Evolutionary conservation across 2,888 invertebrate genomes (phyloP), one percentile per base, ranked within the genome.

Genomic region (Exocentrus adspersus): DNA sequence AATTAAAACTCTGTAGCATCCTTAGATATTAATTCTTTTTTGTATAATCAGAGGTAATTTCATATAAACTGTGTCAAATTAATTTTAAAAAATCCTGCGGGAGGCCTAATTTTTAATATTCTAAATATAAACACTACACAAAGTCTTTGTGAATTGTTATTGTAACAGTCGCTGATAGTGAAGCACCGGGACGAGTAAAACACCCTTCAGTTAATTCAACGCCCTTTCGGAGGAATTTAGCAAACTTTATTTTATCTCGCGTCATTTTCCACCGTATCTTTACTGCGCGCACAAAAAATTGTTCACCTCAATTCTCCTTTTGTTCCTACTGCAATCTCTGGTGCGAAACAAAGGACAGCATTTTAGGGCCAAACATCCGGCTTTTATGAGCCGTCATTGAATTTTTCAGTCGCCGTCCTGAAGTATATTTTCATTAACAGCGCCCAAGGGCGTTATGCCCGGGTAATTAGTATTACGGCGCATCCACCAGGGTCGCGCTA

Each of bases 381-480:
- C 69, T 65, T 68, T 72, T 72, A 73, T 69, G 67, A 71, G 70
- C 68, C 72, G 66, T 71, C 72, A 70, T 73, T 70, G 70, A 69
- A 74, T 74, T 75, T 73, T 77, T 67, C 64, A 52, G 68, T 59
- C 68, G 69, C 67, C 70, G 61, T 68, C 64, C 71, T 71, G 72
- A 74, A 78, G 79, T 78, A 78, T 78, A 79, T 78, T 79, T 78
- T 78, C 79, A 78, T 79, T 79, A 78, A 78, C 77, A 76, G 71
- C 77, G 68, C 77, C 77, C 77, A 66, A 66, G 78, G 75, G 79
- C 74, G 75, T 79, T 78, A 79, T 77, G 74, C 71, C 72, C 67
- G 71, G 71, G 76, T 79, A 79, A 79, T 79, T 79, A 79, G 78
- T 78, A 78, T 78, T 76, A 77, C 76, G 71, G 73, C 70, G 73